A percentile compares a stretch with the other conserved stretches of the same genome.
These are phyloP conservation scores for Metopolophium dirhodum DNA, from an alignment of 1,140 invertebrate species.

Conservation along the genomic window DNA sequence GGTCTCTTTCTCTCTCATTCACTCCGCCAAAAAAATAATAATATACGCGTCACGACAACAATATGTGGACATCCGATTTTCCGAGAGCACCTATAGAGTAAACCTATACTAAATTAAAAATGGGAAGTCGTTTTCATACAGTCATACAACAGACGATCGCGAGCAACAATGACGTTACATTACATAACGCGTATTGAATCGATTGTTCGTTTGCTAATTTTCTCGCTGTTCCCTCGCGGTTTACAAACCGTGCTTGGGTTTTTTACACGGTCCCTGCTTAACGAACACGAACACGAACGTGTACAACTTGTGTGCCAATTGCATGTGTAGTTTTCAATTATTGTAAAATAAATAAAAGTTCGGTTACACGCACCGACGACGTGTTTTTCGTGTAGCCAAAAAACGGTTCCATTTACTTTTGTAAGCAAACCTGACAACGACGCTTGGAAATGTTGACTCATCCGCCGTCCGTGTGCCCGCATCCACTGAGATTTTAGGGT, in stretches of 20 bases:
- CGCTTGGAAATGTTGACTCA: constrained; percentile 33
- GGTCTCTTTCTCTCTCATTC: too few relatives aligned
- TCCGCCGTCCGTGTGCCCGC: neutral
- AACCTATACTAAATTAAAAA: too few relatives aligned
- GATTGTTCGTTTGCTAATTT: neutral
- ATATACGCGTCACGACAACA: neutral
- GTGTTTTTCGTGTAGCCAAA: neutral
- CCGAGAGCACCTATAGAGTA: too few relatives aligned
- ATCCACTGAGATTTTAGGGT: constrained; percentile 29
- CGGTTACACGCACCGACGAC: neutral
- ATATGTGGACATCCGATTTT: neutral
- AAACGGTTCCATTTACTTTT: neutral
- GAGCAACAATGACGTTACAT: too few relatives aligned
- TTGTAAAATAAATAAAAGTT: constrained; percentile 23
- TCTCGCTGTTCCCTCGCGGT: neutral
- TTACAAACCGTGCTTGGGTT: neutral
- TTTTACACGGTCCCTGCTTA: neutral
- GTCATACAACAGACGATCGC: too few relatives aligned
- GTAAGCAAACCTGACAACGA: neutral
- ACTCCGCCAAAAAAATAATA: too few relatives aligned
- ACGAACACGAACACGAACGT: neutral
- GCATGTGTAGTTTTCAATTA: neutral
- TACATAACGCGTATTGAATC: neutral
- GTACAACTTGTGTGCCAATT: neutral
- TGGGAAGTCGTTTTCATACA: neutral